A percentile compares a stretch with the other conserved stretches of the same genome.
These are phyloP conservation scores for Lutraria lutraria DNA, from an alignment of 2,888 invertebrate species.

Conservation along the genomic window DNA sequence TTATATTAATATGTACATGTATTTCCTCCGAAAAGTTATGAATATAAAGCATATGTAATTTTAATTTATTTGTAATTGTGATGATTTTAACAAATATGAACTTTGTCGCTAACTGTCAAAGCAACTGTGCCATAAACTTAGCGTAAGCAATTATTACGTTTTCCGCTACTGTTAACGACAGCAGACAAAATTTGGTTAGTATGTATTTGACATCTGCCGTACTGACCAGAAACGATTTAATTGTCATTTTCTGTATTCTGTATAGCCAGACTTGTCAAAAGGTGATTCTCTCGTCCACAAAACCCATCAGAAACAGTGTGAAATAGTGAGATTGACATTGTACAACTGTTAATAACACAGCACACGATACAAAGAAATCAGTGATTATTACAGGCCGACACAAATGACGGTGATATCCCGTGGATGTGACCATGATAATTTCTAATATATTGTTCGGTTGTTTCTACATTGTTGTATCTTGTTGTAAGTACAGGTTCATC, in stretches of 20 bases:
- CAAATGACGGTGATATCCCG: constrained; percentile 31
- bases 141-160: neutral
- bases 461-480: neutral
- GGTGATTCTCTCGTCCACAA: constrained; percentile 26
- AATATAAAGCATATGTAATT: no score
- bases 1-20: no score
- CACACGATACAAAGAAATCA: constrained; percentile 3
- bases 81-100: no score
- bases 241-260: neutral
- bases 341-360: constrained; percentile 36
- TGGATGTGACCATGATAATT: neutral
- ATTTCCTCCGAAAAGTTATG: no score
- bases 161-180: neutral
- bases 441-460: neutral
- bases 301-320: constrained; percentile 29
- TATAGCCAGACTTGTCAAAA: constrained; percentile 17
- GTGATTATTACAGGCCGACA: constrained; percentile 4
- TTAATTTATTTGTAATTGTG: no score
- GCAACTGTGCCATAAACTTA: neutral
- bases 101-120: neutral
- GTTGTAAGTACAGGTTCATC: no score
- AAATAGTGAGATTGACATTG: constrained; percentile 23
- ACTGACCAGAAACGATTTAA: neutral
- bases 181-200: neutral
- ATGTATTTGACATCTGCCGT: constrained; percentile 26